Percentiles rank a stretch among this genome's conserved stretches.
These are phyloP conservation scores for Berghia stephanieae DNA, from an alignment of 1,140 invertebrate genomes.

Conservation along the genomic window DNA sequence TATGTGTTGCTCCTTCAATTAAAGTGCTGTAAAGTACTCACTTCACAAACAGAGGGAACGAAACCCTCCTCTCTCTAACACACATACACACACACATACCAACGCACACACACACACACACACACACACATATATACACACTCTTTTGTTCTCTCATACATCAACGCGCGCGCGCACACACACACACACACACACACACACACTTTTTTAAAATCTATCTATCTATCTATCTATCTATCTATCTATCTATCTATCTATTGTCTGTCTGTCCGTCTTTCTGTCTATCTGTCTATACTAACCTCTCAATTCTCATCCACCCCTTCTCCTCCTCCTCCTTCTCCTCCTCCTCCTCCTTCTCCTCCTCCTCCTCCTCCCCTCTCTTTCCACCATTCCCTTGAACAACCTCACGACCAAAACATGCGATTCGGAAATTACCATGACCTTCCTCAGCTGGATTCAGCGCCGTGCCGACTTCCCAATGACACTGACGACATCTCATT, in stretches of 20 bases:
- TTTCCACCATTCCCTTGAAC: not conserved
- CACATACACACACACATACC: not conserved
- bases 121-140: conserved; percentile 1
- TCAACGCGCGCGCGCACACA: not conserved
- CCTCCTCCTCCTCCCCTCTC: not conserved
- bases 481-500: no score
- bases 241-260: not conserved
- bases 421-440: no score
- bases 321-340: no score
- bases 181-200: conserved; percentile 20
- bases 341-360: no score
- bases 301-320: no score
- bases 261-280: not conserved
- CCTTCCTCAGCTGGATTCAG: no score
- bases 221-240: not conserved
- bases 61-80: not conserved
- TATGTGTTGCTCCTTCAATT: no score
- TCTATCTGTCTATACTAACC: not conserved
- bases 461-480: no score
- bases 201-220: not conserved
- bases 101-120: conserved; percentile 10
- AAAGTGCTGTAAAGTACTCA: no score
- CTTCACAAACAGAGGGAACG: not conserved
- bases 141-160: conserved; percentile 1
- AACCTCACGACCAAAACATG: no score